phyloP scores from a whole-genome alignment of 2,113 vertebrate genomes.

The Coregonus clupeaformis region DNA sequence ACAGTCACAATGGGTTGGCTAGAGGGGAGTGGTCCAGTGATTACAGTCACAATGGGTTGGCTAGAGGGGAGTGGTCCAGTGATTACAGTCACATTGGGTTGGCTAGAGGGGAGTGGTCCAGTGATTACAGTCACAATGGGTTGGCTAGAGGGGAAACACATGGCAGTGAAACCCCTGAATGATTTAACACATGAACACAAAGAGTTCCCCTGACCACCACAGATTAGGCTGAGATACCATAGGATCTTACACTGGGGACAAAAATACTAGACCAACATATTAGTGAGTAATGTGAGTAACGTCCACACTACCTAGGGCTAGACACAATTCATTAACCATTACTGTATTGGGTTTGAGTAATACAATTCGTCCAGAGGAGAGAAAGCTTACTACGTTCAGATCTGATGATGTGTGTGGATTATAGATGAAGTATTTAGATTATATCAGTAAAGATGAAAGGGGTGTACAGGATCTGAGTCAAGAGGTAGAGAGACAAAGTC shows the following conservation, averaged over 20 bases:
- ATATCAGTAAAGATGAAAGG: too few relatives aligned
- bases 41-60: constrained; percentile 45
- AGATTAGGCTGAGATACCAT: too few relatives aligned
- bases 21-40: constrained; percentile 40
- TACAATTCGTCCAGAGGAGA: too few relatives aligned
- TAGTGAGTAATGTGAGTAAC: neutral
- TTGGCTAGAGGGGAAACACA: constrained; percentile 30
- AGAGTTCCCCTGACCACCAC: neutral
- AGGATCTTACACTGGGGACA: too few relatives aligned
- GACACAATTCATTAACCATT: neutral
- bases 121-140: constrained; percentile 50
- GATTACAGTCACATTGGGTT: constrained; percentile 49
- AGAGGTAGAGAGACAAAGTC: too few relatives aligned
- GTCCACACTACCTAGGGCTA: neutral
- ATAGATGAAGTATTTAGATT: neutral
- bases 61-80: constrained; percentile 47
- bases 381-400: too few relatives aligned
- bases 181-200: neutral
- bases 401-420: too few relatives aligned
- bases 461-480: too few relatives aligned
- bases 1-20: constrained; percentile 42
- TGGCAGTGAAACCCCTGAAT: neutral
- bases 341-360: too few relatives aligned
- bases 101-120: constrained; percentile 29
- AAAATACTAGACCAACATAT: neutral